phyloP scores from a whole-genome alignment of 2,113 vertebrate species.

The Dunckerocampus dactyliophorus region DNA sequence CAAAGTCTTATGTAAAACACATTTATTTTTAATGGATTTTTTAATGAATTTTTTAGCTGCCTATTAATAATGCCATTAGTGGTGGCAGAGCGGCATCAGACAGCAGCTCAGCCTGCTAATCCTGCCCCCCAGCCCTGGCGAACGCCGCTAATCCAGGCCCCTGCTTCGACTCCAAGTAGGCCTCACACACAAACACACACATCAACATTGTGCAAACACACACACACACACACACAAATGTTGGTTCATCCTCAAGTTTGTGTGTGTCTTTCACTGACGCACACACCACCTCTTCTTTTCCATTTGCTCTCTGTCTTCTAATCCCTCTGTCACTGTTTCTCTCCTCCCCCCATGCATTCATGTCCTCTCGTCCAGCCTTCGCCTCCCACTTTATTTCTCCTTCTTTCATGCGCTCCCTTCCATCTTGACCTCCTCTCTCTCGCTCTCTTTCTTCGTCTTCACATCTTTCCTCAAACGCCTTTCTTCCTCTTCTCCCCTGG shows the following conservation, averaged over 20 bases:
- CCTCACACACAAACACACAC: constrained; percentile 61
- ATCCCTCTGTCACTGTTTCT: constrained; percentile 45
- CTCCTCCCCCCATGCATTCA: constrained; percentile 37
- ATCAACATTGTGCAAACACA: constrained; percentile 33
- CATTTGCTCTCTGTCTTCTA: constrained; percentile 40
- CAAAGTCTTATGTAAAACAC: constrained; percentile 99
- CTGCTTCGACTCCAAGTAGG: constrained; percentile 83
- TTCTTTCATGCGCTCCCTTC: constrained; percentile 44
- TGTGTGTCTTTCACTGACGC: constrained; percentile 14
- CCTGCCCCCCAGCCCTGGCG: constrained; percentile 98
- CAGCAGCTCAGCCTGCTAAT: constrained; percentile 91
- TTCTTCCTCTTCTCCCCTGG: constrained; percentile 71
- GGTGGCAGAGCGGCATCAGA: constrained; percentile 94
- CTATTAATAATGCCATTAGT: constrained; percentile 99
- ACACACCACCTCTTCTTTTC: constrained; percentile 25
- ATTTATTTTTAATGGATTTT: constrained; percentile 99
- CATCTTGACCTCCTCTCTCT: constrained; percentile 46
- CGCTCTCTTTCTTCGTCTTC: constrained; percentile 56
- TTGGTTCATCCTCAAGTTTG: constrained; percentile 49
- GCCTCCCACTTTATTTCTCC: constrained; percentile 53
- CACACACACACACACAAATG: constrained; percentile 19
- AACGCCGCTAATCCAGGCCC: constrained; percentile 92
- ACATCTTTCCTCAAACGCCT: constrained; percentile 71
- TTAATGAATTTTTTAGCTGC: constrained; percentile 99
- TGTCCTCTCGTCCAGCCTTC: constrained; percentile 29